A percentile compares a stretch with the other conserved stretches of the same genome.
Evolutionary conservation across 1,140 invertebrate genomes (phyloP).

Genomic region (Goniozus legneri): DNA sequence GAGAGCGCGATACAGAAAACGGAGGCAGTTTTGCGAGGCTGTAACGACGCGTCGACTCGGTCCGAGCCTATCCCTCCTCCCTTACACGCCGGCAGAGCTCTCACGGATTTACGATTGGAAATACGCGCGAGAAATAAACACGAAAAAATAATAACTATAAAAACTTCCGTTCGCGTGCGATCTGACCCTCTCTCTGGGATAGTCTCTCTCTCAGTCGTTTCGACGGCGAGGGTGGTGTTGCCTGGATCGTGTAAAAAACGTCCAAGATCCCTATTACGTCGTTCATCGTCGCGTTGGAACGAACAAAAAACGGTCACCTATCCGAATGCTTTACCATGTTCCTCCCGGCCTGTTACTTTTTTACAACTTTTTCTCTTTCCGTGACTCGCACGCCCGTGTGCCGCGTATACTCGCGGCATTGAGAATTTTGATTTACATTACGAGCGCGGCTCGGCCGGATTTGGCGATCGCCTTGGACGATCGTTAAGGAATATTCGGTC

Average conservation of each 20-base stretch:
- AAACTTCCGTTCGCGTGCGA: slow-evolving; percentile 24
- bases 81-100: too few species aligned
- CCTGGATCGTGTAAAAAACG: slow-evolving; percentile 12
- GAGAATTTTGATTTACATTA: too few species aligned
- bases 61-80: background rate
- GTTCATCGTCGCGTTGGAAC: slow-evolving; percentile 28
- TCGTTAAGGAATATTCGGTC: too few species aligned
- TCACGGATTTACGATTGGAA: slow-evolving; percentile 41
- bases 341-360: too few species aligned
- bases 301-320: background rate
- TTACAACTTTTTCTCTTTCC: too few species aligned
- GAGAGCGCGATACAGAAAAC: slow-evolving; percentile 1
- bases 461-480: too few species aligned
- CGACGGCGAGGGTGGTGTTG: too few species aligned
- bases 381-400: too few species aligned
- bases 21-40: slow-evolving; percentile 14
- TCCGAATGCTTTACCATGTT: too few species aligned
- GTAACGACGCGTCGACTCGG: slow-evolving; percentile 25
- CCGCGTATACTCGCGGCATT: too few species aligned
- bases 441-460: too few species aligned
- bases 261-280: slow-evolving; percentile 24
- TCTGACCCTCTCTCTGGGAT: background rate
- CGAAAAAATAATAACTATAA: slow-evolving; percentile 51
- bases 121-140: slow-evolving; percentile 38
- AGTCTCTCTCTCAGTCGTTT: too few species aligned